Conservation (phyloP, 1,140 invertebrate species). For the Aphidius ervi region DNA sequence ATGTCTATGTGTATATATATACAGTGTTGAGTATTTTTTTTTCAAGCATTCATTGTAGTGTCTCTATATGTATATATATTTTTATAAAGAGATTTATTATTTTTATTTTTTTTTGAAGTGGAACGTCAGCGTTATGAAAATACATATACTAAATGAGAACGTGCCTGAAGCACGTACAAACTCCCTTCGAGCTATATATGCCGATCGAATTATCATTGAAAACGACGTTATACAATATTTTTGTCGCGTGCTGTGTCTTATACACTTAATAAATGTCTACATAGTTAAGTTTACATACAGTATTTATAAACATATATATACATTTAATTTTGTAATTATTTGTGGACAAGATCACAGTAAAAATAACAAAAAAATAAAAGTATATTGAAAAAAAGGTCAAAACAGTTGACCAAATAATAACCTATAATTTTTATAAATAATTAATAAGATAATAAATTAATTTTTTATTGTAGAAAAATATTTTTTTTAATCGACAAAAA, state of each 20-base stretch:
- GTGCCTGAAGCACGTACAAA: slow-evolving; percentile 36
- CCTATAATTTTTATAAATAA: too few species aligned
- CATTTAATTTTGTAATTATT: not conserved
- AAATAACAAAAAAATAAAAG: too few species aligned
- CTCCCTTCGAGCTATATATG: too few species aligned
- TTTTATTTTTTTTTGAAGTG: slow-evolving; percentile 10
- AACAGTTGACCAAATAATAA: too few species aligned
- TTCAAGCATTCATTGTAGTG: slow-evolving; percentile 1
- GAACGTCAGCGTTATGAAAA: slow-evolving; percentile 41
- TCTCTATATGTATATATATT: not conserved
- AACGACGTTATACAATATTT: slow-evolving; percentile 28
- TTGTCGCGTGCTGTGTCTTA: slow-evolving; percentile 10
- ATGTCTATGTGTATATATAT: slow-evolving; percentile 5
- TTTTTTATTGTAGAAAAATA: too few species aligned
- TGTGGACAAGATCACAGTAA: too few species aligned
- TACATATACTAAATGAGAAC: slow-evolving; percentile 33
- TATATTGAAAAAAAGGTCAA: too few species aligned
- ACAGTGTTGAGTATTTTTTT: slow-evolving; percentile 1
- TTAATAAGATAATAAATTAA: too few species aligned
- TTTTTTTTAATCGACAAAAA: too few species aligned
- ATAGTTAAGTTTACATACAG: not conserved
- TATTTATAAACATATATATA: not conserved
- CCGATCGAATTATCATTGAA: slow-evolving; percentile 21
- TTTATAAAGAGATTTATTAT: slow-evolving; percentile 9
- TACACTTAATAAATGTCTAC: not conserved